These are phyloP conservation scores for Microhierax caerulescens DNA, from an alignment of 2,797 vertebrate genomes.

Conservation along the genomic window DNA sequence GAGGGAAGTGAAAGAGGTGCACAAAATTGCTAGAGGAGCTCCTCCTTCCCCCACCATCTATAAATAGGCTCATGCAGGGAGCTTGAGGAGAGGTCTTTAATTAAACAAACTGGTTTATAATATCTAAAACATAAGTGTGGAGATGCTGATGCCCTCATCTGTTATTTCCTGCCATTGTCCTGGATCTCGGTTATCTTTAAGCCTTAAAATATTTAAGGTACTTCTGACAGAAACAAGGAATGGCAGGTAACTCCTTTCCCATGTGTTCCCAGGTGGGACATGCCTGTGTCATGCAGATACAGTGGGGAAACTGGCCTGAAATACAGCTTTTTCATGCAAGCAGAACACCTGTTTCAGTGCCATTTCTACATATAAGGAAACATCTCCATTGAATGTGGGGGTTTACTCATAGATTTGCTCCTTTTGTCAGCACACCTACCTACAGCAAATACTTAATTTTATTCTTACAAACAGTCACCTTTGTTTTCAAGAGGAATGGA, in stretches of 20 bases:
- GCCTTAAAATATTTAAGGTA: not conserved
- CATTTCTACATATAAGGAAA: not conserved
- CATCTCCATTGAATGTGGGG: not conserved
- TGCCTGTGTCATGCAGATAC: not conserved
- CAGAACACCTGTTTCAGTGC: not conserved
- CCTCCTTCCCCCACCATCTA: not conserved
- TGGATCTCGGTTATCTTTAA: not conserved
- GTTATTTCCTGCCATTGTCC: not conserved
- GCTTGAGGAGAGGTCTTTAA: not conserved
- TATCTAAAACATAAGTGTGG: not conserved
- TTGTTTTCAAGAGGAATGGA: not conserved
- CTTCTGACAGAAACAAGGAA: slow-evolving; percentile 11
- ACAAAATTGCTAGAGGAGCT: not conserved
- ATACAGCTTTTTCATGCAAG: not conserved
- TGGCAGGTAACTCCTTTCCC: not conserved
- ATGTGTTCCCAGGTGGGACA: not conserved
- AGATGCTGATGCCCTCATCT: not conserved
- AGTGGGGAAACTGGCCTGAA: not conserved
- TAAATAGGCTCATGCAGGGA: not conserved
- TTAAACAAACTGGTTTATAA: not conserved
- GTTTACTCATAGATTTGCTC: not conserved
- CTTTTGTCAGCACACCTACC: not conserved
- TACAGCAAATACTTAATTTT: not conserved
- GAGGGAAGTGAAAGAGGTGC: not conserved
- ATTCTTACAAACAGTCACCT: not conserved